Evolutionary conservation across 2,888 invertebrate genomes (phyloP).

Genomic region (Mycalesis mineus): DNA sequence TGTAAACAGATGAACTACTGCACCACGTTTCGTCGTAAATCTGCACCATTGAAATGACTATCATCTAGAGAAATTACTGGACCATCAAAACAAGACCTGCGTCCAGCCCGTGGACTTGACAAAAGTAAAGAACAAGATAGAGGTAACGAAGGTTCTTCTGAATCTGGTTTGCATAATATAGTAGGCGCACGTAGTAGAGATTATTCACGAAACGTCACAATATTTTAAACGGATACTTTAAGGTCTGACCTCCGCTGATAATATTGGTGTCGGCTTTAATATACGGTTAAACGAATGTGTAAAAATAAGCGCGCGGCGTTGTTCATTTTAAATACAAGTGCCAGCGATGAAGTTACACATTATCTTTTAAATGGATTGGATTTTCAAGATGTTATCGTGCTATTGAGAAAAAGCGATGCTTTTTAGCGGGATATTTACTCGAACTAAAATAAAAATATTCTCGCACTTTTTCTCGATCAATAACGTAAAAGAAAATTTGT

Average conservation of each 20-base stretch:
- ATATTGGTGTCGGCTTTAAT: slow-evolving; percentile 61
- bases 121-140: slow-evolving; percentile 7
- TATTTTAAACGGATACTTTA: slow-evolving; percentile 68
- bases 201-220: slow-evolving; percentile 67
- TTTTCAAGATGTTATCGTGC: slow-evolving; percentile 6
- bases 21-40: slow-evolving; percentile 53
- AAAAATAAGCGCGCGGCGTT: slow-evolving; percentile 40
- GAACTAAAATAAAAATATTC: not conserved
- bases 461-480: not conserved
- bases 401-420: slow-evolving; percentile 3
- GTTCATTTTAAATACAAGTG: slow-evolving; percentile 28
- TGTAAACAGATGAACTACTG: slow-evolving; percentile 52
- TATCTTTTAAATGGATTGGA: slow-evolving; percentile 17
- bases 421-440: not conserved
- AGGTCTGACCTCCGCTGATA: slow-evolving; percentile 57
- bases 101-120: slow-evolving; percentile 28
- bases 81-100: slow-evolving; percentile 45
- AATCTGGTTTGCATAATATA: slow-evolving; percentile 37
- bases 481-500: not conserved
- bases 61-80: slow-evolving; percentile 59
- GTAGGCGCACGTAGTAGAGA: slow-evolving; percentile 53
- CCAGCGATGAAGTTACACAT: slow-evolving; percentile 20
- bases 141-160: slow-evolving; percentile 25
- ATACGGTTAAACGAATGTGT: slow-evolving; percentile 56
- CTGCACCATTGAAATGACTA: slow-evolving; percentile 67